A percentile compares a stretch with the other conserved stretches of the same genome.
phyloP scores from a whole-genome alignment of 2,797 vertebrate species.

The Oryzias sinensis region DNA sequence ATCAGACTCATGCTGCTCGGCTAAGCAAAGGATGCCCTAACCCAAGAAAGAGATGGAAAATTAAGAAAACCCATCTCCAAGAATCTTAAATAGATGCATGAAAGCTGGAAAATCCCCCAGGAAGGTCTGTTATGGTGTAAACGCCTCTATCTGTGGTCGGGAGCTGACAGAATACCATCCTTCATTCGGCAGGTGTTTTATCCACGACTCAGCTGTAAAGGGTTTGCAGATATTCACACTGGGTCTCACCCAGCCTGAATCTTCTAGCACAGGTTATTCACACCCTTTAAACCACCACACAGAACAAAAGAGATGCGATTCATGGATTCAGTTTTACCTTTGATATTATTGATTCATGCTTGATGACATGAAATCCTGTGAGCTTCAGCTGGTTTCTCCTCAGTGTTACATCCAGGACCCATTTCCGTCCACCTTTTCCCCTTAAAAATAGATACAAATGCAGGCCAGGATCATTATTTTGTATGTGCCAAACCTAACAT shows the following conservation, averaged over 20 bases:
- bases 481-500: slow-evolving; percentile 2
- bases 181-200: slow-evolving; percentile 61
- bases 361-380: slow-evolving; percentile 31
- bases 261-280: slow-evolving; percentile 23
- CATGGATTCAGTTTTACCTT: slow-evolving; percentile 19
- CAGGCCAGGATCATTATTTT: slow-evolving; percentile 2
- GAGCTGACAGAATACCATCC: slow-evolving; percentile 56
- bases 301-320: slow-evolving; percentile 35
- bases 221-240: slow-evolving; percentile 42
- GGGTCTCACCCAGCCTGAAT: slow-evolving; percentile 36
- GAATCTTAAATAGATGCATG: slow-evolving; percentile 67
- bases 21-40: slow-evolving; percentile 65
- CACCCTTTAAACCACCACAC: slow-evolving; percentile 34
- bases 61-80: slow-evolving; percentile 52
- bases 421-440: slow-evolving; percentile 12
- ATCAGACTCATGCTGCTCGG: slow-evolving; percentile 50
- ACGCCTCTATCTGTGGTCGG: slow-evolving; percentile 63
- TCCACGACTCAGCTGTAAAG: slow-evolving; percentile 59
- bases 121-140: slow-evolving; percentile 68
- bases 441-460: slow-evolving; percentile 14
- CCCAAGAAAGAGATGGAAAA: slow-evolving; percentile 41
- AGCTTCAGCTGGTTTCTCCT: slow-evolving; percentile 23
- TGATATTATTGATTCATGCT: slow-evolving; percentile 31
- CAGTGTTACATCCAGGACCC: slow-evolving; percentile 7
- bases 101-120: slow-evolving; percentile 68